phyloP scores from a whole-genome alignment of 2,888 invertebrate species.

The Mythimna impura region DNA sequence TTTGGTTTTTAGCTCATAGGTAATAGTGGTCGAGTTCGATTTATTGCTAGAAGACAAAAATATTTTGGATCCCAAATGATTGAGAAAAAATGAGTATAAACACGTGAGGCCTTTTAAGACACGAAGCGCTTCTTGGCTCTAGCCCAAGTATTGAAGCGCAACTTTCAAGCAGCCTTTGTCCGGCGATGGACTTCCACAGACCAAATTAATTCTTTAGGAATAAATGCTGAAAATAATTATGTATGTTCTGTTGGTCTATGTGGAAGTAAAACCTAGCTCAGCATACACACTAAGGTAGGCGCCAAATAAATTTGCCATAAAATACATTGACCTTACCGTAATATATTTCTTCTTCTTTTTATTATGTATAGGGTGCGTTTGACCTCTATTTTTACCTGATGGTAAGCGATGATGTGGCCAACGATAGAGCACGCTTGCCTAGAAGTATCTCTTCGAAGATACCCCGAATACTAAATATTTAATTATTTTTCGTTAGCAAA shows the following conservation, averaged over 20 bases:
- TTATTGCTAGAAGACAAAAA: constrained; percentile 5
- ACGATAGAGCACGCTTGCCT: too few species aligned
- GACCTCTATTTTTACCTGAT: too few species aligned
- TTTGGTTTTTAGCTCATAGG: constrained; percentile 1
- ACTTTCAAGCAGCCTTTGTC: constrained; percentile 4
- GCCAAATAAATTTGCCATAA: too few species aligned
- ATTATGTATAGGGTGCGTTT: too few species aligned
- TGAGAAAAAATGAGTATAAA: constrained; percentile 22
- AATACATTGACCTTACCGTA: too few species aligned
- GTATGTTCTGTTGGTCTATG: background rate
- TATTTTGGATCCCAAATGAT: constrained; percentile 20
- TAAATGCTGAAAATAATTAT: background rate
- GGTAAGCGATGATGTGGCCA: too few species aligned
- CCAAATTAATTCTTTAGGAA: constrained; percentile 7
- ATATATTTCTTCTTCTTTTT: too few species aligned
- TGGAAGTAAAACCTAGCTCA: background rate
- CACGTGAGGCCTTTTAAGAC: constrained; percentile 17
- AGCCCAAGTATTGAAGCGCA: constrained; percentile 4
- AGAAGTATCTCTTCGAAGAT: too few species aligned
- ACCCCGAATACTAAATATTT: too few species aligned
- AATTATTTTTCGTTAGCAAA: too few species aligned
- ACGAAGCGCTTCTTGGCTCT: constrained; percentile 33
- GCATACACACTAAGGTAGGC: background rate
- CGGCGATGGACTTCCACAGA: background rate
- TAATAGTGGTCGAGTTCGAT: constrained; percentile 14